Percentiles rank a stretch among this genome's conserved stretches.
Conservation (phyloP, 2,797 vertebrate species). For the Sebastes steindachneri region DNA sequence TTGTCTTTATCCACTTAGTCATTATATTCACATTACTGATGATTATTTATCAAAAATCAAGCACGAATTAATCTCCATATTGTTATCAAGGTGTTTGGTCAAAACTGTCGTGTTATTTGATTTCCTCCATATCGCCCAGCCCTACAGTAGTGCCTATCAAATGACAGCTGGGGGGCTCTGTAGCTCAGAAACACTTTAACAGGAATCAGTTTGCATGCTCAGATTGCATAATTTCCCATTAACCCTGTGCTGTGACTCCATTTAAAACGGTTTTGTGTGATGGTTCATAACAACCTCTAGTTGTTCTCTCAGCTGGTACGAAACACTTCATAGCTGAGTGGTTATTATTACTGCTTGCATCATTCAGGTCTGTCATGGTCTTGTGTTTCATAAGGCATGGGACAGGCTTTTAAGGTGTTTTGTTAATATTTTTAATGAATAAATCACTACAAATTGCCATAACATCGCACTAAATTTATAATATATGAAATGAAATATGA, state of each 20-base stretch:
- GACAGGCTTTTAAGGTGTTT: slow-evolving; percentile 1
- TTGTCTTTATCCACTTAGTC: too few relatives aligned
- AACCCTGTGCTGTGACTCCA: slow-evolving; percentile 9
- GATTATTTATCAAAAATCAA: too few relatives aligned
- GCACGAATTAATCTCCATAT: not conserved
- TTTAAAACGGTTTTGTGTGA: slow-evolving; percentile 40
- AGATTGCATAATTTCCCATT: not conserved
- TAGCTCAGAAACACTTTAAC: slow-evolving; percentile 6
- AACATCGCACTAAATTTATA: slow-evolving; percentile 46
- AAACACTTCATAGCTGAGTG: slow-evolving; percentile 27
- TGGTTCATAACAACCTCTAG: slow-evolving; percentile 61
- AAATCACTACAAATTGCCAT: slow-evolving; percentile 37
- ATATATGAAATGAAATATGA: slow-evolving; percentile 76
- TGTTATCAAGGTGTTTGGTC: not conserved
- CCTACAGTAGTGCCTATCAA: not conserved
- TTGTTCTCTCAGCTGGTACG: slow-evolving; percentile 52
- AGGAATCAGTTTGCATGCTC: not conserved
- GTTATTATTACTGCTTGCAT: slow-evolving; percentile 32
- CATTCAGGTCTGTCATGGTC: slow-evolving; percentile 24
- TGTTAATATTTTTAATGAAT: slow-evolving; percentile 9
- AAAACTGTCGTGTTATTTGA: too few relatives aligned
- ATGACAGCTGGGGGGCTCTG: slow-evolving; percentile 11
- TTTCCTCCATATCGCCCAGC: not conserved
- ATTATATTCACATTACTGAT: too few relatives aligned
- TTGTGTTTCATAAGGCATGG: not conserved